Evolutionary conservation across 1,140 invertebrate genomes (phyloP), one percentile per base, ranked within the genome.

Genomic region (Cotesia chilonis): DNA sequence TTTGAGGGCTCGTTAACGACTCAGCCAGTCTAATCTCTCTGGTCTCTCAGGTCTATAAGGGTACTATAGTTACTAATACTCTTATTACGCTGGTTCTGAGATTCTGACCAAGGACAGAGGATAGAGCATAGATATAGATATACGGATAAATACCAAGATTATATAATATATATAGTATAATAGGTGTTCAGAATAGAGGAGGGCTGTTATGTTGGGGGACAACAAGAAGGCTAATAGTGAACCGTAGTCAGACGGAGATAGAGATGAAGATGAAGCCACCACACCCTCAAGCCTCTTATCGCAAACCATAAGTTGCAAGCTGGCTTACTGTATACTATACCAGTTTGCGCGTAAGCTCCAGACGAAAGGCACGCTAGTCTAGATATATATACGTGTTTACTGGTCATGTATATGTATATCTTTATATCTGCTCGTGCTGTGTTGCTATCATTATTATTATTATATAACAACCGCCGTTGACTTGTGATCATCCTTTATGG

Each of bases 1-100:
- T 71, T 71, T 64, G 59, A 71, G 69, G 69, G 69, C 41, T 51
- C 61, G 66, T 65, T 65, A 65, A 65, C 63, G 63, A 65, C 35
- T 65, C 36, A 65, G 63, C 36, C 63, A 38, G 28, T 65, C 63
- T 65, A 65, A 65, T 65, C 63, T 65, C 63, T 47, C 41, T 14
- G 3, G 37, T 28, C 28, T 28, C 28, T 28, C 1, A 14, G 61
- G 38, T 37, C 37, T 64, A n/a, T 37, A 37, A 36, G 61, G 6
- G 1, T 17, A 6, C 36, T 37, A n/a, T 35, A 41, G 9, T n/a
- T 14, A n/a, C 61, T 61, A 35, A 35, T 28, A 47, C 41, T 47
- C 41, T 57, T 20, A 57, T n/a, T 20, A 17, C n/a, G 5, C 4
- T 5, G 5, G n/a, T 7, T 20, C n/a, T 5, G 5, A 57, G n/a